Evolutionary conservation across 2,113 vertebrate genomes (phyloP), one percentile per base, ranked within the genome.

Genomic region (Galeopterus variegatus): DNA sequence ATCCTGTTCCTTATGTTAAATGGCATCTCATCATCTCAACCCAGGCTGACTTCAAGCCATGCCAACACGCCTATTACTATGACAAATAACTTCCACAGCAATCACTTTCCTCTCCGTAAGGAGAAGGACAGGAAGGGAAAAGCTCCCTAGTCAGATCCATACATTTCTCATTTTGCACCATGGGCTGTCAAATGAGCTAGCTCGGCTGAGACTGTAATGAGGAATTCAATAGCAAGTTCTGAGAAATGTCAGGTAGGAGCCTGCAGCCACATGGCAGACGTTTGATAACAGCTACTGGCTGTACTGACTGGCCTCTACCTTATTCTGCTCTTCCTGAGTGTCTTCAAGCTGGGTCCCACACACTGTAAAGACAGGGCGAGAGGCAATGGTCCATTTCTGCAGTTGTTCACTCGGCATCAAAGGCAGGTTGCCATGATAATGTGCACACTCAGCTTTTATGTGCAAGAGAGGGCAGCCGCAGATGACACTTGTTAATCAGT

Each of bases 81-180:
- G 52, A 95, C 58, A 84, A 95, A 77, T 60, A 72, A 89, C 28
- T n/a, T 88, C 76, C 58, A 89, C 13, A 41, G 69, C 54, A 83
- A 90, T 81, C 21, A 6, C 65, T 52, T 65, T 33, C 70, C 65
- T 90, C 17, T 54, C 50, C 60, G 86, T 70, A 69, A 73, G 58
- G 70, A 88, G 50, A 90, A 67, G 81, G 70, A 82, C n/a, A 86
- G 69, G 67, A 83, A 80, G 36, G 67, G 52, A 94, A 93, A 70
- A 8, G 26, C 41, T 95, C 81, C 80, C 65, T 45, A 9, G 41
- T 58, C 72, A 96, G 84, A 79, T 33, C 72, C 24, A 8, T 5
- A 28, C 65, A 62, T 45, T 96, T 94, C 86, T 69, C 62, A 81
- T 80, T 60, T 60, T 70, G 88, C 70, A 41, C 80, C 0, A 11